Evolutionary conservation across 2,888 invertebrate species (phyloP), one percentile per base, ranked within the genome.

Genomic region (Rhodophaea formosa): DNA sequence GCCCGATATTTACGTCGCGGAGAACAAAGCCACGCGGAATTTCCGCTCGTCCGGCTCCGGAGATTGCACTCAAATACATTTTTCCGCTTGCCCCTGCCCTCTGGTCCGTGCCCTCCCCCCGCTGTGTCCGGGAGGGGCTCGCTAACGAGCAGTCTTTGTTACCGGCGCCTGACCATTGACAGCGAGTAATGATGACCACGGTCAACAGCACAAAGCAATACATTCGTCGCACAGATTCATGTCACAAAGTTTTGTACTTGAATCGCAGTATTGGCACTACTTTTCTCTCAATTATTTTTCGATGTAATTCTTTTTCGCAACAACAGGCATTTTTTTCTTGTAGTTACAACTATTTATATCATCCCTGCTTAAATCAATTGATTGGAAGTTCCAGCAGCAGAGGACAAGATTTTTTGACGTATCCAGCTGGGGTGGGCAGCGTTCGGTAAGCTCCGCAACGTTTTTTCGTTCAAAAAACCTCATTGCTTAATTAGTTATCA

Each of bases 41-140:
- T 61, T 64, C 63, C 66, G 67, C 66, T 62, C 66, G 60, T 59
- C 53, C 53, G 62, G 49, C 35, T 62, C 78, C 77, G 80, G 80
- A 80, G 77, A 80, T 80, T 80, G 80, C 76, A 74, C 77, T 75
- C 76, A 68, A 74, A 77, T 75, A 79, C 76, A 77, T 77, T 79
- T 78, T 77, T 74, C 71, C 71, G 66, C 52, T 43, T 56, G 49
- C 52, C 56, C 32, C 42, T 56, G 23, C 15, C 32, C 8, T 12
- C 53, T 14, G 43, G 49, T 1, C 52, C 46, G n/a, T 17, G 39
- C 46, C 35, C 39, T 14, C 47, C 16, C 30, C 35, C 35, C n/a
- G 6, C 16, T 8, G 1, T 15, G 29, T 16, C 44, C 43, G 32
- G 52, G 49, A 55, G 35, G 43, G 23, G 59, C 59, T 59, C 47